Conservation (phyloP, 1,140 invertebrate species). For the Brachionus angularis region DNA sequence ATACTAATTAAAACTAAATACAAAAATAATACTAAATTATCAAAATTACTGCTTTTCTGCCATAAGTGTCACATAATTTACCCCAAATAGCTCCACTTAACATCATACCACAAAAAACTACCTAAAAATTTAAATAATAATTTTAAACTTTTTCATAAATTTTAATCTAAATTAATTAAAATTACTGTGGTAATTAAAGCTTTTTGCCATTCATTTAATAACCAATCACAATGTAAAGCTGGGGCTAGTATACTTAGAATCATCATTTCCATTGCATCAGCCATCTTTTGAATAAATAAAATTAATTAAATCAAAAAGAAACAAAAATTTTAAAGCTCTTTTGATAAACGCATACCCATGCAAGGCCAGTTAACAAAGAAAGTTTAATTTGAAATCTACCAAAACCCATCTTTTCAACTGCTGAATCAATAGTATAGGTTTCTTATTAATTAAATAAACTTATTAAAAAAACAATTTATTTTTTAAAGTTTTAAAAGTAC, state of each 20-base stretch:
- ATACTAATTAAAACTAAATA: conserved; percentile 22
- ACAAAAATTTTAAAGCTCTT: neutral
- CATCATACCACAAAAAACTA: conserved; percentile 95
- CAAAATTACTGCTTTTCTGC: conserved; percentile 70
- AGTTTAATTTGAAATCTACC: conserved; percentile 87
- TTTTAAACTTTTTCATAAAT: conserved; percentile 36
- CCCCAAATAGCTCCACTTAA: conserved; percentile 91
- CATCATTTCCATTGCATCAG: conserved; percentile 97
- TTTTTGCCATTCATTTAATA: conserved; percentile 74
- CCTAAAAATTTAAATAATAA: conserved; percentile 61
- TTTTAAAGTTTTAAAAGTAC: too few species aligned
- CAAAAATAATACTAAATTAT: conserved; percentile 28
- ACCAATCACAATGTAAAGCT: conserved; percentile 87
- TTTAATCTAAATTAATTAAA: conserved; percentile 16
- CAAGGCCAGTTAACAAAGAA: conserved; percentile 59
- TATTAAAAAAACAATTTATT: too few species aligned
- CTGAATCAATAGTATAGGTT: conserved; percentile 88
- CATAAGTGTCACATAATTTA: conserved; percentile 86
- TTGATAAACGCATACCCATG: conserved; percentile 56
- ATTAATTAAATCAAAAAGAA: neutral
- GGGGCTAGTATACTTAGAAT: conserved; percentile 87
- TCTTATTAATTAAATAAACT: conserved; percentile 61
- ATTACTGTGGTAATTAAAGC: conserved; percentile 70
- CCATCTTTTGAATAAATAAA: conserved; percentile 92
- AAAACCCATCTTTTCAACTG: conserved; percentile 89